Base-by-base conservation (phyloP, 2,888 invertebrate species). In the Nymphalis c-album region DNA sequence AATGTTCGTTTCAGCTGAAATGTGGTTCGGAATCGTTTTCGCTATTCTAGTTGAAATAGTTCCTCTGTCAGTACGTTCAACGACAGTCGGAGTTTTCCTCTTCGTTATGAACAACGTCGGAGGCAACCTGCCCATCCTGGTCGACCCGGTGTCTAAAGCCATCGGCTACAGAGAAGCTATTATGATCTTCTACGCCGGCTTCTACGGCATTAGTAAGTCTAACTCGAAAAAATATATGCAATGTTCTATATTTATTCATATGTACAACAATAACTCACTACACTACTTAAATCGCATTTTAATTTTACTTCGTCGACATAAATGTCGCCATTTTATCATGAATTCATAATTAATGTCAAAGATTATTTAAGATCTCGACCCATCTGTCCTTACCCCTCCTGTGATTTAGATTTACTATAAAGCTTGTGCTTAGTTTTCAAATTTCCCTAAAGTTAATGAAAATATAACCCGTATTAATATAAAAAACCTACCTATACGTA, bases 101-200 rank as follows among this genome's bases (percentile, higher is more conserved):
- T 98, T 98, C 86, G 96, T 97, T 2, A 97, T 97, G 96, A 97
- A 97, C 91, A 98, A 97, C 88, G 95, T 97, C 70, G 97, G 97
- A 7, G 97, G 97, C 47, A 97, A 97, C 87, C 90, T 97, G 77
- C 97, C 97, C 40, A 97, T 97, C 78, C 91, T 97, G 8, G 96
- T 97, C 2, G 97, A 97, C 84, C 97, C 97, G 0, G 95, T 97
- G 1, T 95, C 97, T 63, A 96, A 96, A 84, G 93, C 94, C 2
- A 95, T 97, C 69, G 97, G 97, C 10, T 97, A 96, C 85, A 93
- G 97, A 74, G 96, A 96, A 78, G 95, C 97, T 31, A 93, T 98
- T 63, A 96, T 96, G 92, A 96, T 97, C 78, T 97, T 96, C 88
- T 97, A 97, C 86, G 97, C 97, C 45, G 97, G 97, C 73, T 96